phyloP scores from a whole-genome alignment of 2,888 invertebrate genomes.

The Lasius platythorax region DNA sequence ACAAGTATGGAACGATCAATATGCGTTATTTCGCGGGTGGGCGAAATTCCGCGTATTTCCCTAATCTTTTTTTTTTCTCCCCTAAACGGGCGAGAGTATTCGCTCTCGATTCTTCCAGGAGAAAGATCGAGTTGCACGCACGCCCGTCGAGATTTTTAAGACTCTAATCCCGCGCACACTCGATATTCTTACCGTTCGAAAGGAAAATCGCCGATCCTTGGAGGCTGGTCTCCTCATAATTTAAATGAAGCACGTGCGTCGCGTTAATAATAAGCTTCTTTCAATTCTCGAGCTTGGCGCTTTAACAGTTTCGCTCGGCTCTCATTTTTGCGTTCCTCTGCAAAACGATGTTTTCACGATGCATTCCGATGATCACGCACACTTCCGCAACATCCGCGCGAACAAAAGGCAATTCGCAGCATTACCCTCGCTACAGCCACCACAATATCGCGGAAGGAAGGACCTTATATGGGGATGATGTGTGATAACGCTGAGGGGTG shows the following conservation, averaged over 20 bases:
- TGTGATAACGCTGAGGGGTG: constrained; percentile 41
- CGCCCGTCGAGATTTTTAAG: neutral
- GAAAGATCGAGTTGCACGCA: neutral
- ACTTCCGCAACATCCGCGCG: constrained; percentile 2
- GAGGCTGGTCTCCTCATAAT: constrained; percentile 35
- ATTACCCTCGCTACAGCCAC: constrained; percentile 9
- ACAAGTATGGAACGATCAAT: constrained; percentile 85
- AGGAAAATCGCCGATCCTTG: neutral
- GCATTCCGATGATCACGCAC: neutral
- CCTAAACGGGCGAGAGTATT: neutral
- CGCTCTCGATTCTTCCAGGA: neutral
- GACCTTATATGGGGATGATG: constrained; percentile 19
- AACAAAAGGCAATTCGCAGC: neutral
- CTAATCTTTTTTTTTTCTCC: constrained; percentile 13
- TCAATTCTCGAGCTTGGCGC: neutral
- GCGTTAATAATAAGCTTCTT: neutral
- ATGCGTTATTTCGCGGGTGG: constrained; percentile 60
- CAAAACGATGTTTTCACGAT: neutral
- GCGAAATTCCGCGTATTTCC: constrained; percentile 31
- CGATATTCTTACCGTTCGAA: neutral
- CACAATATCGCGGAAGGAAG: constrained; percentile 11
- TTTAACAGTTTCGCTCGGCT: neutral
- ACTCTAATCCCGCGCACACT: neutral
- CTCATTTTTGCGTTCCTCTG: neutral
- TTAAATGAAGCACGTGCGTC: constrained; percentile 38